Conservation (phyloP, 2,888 invertebrate genomes). For the Eristalis pertinax region DNA sequence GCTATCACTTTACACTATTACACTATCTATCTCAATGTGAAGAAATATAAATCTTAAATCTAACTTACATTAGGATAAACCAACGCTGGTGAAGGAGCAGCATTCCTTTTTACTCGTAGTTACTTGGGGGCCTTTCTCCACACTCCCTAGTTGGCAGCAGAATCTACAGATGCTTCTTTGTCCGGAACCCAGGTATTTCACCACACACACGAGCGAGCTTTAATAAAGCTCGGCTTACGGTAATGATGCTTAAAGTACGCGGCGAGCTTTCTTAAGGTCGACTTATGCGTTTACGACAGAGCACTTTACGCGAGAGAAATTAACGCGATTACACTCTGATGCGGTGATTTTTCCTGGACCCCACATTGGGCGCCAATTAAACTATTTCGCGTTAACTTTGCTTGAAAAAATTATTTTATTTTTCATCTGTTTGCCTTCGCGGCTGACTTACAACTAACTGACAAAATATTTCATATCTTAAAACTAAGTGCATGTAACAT, state of each 20-base stretch:
- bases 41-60: background rate
- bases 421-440: no score
- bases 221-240: background rate
- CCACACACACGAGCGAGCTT: background rate
- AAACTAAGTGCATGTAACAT: no score
- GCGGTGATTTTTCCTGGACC: no score
- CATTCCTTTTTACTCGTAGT: constrained; percentile 6
- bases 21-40: background rate
- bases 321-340: background rate
- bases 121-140: constrained; percentile 1
- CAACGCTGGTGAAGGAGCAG: constrained; percentile 1
- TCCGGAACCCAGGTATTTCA: background rate
- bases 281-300: no score
- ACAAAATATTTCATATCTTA: no score
- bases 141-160: background rate
- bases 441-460: no score
- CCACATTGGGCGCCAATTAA: constrained; percentile 17
- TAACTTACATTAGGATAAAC: background rate
- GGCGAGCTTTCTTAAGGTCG: no score
- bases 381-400: background rate
- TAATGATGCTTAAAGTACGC: background rate
- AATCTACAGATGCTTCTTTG: constrained; percentile 1
- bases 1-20: background rate
- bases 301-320: background rate
- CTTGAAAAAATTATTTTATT: background rate